Evolutionary conservation across 2,113 vertebrate species (phyloP).

Genomic region (Egretta garzetta): DNA sequence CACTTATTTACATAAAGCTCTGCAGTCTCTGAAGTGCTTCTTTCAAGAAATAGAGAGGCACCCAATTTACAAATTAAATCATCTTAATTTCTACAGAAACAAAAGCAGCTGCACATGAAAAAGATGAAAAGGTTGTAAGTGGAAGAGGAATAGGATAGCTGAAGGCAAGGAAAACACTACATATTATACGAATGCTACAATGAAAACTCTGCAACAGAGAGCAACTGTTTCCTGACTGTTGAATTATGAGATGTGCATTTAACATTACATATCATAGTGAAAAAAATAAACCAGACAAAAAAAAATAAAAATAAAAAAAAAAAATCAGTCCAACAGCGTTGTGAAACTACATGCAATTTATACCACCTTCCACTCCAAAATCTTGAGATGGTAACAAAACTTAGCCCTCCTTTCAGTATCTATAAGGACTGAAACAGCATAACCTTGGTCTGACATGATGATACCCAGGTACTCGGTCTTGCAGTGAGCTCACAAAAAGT

Average conservation of each 20-base stretch:
- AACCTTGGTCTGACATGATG: background rate
- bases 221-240: background rate
- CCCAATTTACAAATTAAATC: background rate
- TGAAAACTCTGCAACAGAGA: background rate
- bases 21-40: background rate
- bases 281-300: background rate
- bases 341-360: background rate
- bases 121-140: background rate
- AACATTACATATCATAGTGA: background rate
- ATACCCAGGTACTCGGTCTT: background rate
- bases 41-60: background rate
- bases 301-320: background rate
- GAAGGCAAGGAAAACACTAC: background rate
- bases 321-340: background rate
- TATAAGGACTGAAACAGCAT: background rate
- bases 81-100: background rate
- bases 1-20: background rate
- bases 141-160: background rate
- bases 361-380: background rate
- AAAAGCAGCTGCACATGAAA: slow-evolving; percentile 6
- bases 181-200: background rate
- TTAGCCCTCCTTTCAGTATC: background rate
- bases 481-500: background rate
- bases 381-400: background rate
- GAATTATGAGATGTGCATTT: background rate